Evolutionary conservation across 1,140 invertebrate genomes (phyloP).

Genomic region (Cydia splendana): DNA sequence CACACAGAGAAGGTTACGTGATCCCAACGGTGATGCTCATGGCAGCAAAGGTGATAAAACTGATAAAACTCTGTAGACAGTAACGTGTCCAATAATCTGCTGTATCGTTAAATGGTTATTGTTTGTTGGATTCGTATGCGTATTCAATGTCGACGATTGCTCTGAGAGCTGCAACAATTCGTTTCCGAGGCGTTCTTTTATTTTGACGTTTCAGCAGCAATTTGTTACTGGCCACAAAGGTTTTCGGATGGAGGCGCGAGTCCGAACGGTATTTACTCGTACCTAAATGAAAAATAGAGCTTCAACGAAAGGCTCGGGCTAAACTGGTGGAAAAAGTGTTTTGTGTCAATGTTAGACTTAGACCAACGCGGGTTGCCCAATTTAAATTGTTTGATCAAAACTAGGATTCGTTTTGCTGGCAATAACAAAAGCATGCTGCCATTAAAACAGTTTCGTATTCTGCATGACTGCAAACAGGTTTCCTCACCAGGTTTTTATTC

Average conservation of each 20-base stretch:
- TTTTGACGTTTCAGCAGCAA: background rate
- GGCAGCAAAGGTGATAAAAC: no score
- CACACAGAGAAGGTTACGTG: no score
- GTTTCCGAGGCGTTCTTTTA: background rate
- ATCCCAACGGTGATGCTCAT: no score
- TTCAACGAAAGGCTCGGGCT: background rate
- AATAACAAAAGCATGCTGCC: background rate
- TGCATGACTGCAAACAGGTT: background rate
- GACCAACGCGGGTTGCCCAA: no score
- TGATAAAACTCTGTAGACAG: no score
- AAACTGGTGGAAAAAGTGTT: background rate
- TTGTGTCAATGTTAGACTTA: no score
- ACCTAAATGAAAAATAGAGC: conserved; percentile 12
- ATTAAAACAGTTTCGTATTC: background rate
- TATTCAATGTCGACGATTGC: no score
- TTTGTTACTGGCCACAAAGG: conserved; percentile 16
- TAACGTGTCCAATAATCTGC: no score
- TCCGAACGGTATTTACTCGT: conserved; percentile 8
- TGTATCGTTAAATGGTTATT: no score
- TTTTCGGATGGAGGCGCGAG: background rate
- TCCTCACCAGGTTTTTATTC: background rate
- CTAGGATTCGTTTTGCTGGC: background rate
- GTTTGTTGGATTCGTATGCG: no score
- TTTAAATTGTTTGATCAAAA: no score
- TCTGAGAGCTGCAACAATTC: no score